phyloP scores from a whole-genome alignment of 1,140 invertebrate species.

The Drosophila jambulina region DNA sequence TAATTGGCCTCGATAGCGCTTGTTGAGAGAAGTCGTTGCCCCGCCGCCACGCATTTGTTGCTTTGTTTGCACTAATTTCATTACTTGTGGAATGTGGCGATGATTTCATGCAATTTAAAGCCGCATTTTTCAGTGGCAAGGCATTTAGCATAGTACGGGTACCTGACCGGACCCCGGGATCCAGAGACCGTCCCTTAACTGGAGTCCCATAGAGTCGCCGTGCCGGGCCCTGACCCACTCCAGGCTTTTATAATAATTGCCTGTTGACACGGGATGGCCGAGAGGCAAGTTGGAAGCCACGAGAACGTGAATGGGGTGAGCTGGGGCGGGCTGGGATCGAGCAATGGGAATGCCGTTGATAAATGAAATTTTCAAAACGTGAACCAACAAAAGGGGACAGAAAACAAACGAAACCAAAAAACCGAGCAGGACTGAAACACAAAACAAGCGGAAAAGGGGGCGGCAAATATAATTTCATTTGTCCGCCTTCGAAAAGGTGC shows the following conservation, averaged over 20 bases:
- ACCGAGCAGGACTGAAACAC: constrained; percentile 43
- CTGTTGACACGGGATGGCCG: constrained; percentile 81
- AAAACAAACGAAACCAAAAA: constrained; percentile 54
- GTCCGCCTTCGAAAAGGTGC: constrained; percentile 35
- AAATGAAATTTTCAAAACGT: constrained; percentile 76
- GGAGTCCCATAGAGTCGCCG: constrained; percentile 11
- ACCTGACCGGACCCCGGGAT: constrained; percentile 17
- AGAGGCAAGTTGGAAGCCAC: constrained; percentile 33
- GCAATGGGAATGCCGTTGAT: constrained; percentile 70
- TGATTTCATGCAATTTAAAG: constrained; percentile 84
- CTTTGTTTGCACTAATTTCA: constrained; percentile 76
- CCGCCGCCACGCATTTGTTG: constrained; percentile 54
- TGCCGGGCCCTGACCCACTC: constrained; percentile 29
- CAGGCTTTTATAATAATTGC: constrained; percentile 82
- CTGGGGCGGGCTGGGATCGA: constrained; percentile 35
- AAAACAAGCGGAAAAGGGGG: constrained; percentile 54
- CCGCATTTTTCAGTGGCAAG: constrained; percentile 75
- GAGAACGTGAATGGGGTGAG: constrained; percentile 14
- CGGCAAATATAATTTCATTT: constrained; percentile 55
- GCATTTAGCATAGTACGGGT: constrained; percentile 74
- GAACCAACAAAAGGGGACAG: constrained; percentile 41
- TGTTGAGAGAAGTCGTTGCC: constrained; percentile 40
- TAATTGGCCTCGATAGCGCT: constrained; percentile 54
- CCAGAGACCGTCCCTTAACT: constrained; percentile 14
- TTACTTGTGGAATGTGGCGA: constrained; percentile 77